phyloP scores from a whole-genome alignment of 2,113 vertebrate genomes.

The Epinephelus moara region DNA sequence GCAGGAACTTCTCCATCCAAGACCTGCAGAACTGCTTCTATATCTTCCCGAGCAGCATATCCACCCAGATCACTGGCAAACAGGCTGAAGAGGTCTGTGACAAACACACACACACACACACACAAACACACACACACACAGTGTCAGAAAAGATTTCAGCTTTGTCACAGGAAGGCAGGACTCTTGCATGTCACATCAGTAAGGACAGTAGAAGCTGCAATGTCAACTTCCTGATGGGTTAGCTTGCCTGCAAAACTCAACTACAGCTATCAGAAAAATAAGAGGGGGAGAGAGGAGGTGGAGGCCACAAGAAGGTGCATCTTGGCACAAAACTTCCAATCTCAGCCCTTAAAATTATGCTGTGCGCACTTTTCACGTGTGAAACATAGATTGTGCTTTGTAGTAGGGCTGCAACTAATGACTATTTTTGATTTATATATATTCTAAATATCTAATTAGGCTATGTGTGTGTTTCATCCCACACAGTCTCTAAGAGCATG shows the following conservation, averaged over 20 bases:
- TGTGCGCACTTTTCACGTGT: too few species aligned
- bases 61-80: slow-evolving; percentile 96
- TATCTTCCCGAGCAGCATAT: slow-evolving; percentile 94
- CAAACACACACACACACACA: slow-evolving; percentile 29
- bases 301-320: too few species aligned
- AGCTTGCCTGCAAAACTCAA: slow-evolving; percentile 11
- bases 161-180: slow-evolving; percentile 45
- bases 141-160: not conserved
- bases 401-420: too few species aligned
- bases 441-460: too few species aligned
- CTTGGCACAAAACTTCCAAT: too few species aligned
- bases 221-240: slow-evolving; percentile 22
- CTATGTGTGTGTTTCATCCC: too few species aligned
- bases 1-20: slow-evolving; percentile 95
- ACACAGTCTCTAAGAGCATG: too few species aligned
- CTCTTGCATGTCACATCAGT: not conserved
- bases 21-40: slow-evolving; percentile 94
- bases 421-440: too few species aligned
- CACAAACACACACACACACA: slow-evolving; percentile 13
- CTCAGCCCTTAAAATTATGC: too few species aligned
- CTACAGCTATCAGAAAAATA: not conserved
- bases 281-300: not conserved
- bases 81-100: slow-evolving; percentile 97
- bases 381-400: too few species aligned
- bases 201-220: not conserved